These are phyloP conservation scores for Drosophila albomicans DNA, from an alignment of 1,140 invertebrate genomes.

Conservation along the genomic window DNA sequence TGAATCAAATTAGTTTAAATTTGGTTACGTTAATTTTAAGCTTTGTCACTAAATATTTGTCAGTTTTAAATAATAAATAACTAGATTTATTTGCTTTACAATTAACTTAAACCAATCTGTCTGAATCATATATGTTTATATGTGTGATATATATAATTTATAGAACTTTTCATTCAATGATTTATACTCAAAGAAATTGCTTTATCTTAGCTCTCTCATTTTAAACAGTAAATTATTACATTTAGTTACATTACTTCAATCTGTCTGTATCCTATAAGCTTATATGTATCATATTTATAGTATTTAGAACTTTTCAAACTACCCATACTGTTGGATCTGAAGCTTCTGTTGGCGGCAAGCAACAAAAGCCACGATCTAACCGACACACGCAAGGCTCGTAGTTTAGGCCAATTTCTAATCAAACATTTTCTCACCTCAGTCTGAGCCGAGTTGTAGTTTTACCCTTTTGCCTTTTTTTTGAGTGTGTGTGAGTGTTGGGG, in stretches of 20 bases:
- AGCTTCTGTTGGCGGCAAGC: constrained; percentile 21
- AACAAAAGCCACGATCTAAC: constrained; percentile 21
- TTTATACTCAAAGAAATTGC: too few species aligned
- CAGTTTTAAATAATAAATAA: background rate
- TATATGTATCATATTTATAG: too few species aligned
- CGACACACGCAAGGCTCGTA: constrained; percentile 42
- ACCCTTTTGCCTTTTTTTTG: constrained; percentile 53
- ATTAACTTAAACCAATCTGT: too few species aligned
- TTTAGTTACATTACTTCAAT: too few species aligned
- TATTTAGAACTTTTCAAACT: constrained; percentile 3
- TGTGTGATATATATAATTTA: background rate
- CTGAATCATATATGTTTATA: too few species aligned
- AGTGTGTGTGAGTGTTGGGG: constrained; percentile 48
- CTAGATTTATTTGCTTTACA: background rate
- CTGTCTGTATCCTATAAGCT: too few species aligned
- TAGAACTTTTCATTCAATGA: background rate
- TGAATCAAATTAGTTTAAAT: constrained; percentile 34
- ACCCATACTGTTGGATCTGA: constrained; percentile 14
- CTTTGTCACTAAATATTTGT: background rate
- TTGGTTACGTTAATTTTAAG: constrained; percentile 5
- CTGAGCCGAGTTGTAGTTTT: constrained; percentile 31
- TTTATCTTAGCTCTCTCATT: too few species aligned
- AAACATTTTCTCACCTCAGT: constrained; percentile 81
- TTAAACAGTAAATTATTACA: too few species aligned
- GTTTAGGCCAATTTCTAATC: constrained; percentile 68